Conservation (phyloP, 2,113 vertebrate species). For the Marcusenius ussheri region DNA sequence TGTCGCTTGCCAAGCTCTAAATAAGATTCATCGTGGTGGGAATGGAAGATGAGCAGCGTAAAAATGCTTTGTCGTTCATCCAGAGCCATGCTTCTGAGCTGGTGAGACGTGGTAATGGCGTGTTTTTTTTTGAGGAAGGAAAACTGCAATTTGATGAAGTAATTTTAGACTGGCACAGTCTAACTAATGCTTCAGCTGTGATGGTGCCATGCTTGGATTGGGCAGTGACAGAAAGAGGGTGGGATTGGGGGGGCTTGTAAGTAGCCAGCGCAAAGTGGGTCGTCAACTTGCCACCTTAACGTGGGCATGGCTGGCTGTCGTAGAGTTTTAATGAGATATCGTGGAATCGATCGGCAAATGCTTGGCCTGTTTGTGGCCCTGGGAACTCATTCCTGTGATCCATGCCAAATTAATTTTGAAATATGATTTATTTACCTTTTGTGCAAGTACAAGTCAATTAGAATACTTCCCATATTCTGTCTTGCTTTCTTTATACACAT, state of each 20-base stretch:
- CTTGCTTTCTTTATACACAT: not conserved
- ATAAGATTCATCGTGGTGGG: slow-evolving; percentile 25
- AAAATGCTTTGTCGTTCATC: slow-evolving; percentile 24
- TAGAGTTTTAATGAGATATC: not conserved
- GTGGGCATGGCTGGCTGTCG: not conserved
- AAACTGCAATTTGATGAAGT: not conserved
- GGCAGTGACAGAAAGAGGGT: not conserved
- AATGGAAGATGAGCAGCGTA: slow-evolving; percentile 16
- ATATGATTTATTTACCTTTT: not conserved
- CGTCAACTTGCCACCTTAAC: not conserved
- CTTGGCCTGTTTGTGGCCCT: not conserved
- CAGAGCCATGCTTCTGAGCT: not conserved
- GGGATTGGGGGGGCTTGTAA: slow-evolving; percentile 36
- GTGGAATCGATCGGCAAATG: not conserved
- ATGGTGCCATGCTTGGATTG: not conserved
- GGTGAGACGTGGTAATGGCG: not conserved
- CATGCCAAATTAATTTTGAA: not conserved
- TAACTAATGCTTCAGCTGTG: not conserved
- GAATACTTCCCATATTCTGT: not conserved
- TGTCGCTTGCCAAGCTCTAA: not conserved
- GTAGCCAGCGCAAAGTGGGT: not conserved
- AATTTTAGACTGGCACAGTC: not conserved
- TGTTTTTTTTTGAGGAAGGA: not conserved
- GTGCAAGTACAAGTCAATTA: not conserved
- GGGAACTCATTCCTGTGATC: not conserved